Percentiles rank a stretch among this genome's conserved stretches.
phyloP scores from a whole-genome alignment of 2,797 vertebrate species.

The Steatocranus sp. region DNA sequence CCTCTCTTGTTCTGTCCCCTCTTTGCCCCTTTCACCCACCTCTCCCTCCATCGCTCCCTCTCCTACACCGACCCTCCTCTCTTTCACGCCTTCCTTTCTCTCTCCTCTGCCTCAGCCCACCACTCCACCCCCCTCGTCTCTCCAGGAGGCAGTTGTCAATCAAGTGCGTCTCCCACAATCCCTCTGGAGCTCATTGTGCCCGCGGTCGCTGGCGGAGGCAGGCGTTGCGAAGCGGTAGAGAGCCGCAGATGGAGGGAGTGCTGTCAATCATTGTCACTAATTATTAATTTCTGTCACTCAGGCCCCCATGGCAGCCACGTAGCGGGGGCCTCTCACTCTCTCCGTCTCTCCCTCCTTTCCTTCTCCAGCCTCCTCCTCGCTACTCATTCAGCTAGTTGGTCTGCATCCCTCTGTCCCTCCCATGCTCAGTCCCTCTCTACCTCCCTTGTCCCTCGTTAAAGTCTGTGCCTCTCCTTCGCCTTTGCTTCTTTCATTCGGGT shows the following conservation, averaged over 20 bases:
- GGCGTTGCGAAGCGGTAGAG: slow-evolving; percentile 88
- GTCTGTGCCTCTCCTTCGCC: slow-evolving; percentile 42
- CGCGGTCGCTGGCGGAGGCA: slow-evolving; percentile 88
- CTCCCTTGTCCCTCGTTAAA: slow-evolving; percentile 64
- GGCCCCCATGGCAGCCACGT: slow-evolving; percentile 86
- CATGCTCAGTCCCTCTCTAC: slow-evolving; percentile 37
- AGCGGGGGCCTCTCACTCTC: slow-evolving; percentile 59
- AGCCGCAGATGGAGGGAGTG: slow-evolving; percentile 90
- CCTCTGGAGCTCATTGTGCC: slow-evolving; percentile 95
- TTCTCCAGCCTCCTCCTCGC: slow-evolving; percentile 25
- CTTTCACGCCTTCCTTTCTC: slow-evolving; percentile 45
- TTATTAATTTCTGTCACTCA: slow-evolving; percentile 99
- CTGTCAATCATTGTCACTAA: slow-evolving; percentile 99
- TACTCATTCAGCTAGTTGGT: slow-evolving; percentile 26
- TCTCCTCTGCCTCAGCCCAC: slow-evolving; percentile 41
- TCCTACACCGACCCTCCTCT: slow-evolving; percentile 36
- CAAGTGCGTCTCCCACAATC: slow-evolving; percentile 84
- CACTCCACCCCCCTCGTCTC: slow-evolving; percentile 77
- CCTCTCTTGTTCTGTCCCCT: slow-evolving; percentile 21
- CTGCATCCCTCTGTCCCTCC: slow-evolving; percentile 42
- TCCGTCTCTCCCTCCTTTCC: slow-evolving; percentile 31
- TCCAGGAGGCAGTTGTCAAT: slow-evolving; percentile 99
- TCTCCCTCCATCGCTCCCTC: slow-evolving; percentile 45
- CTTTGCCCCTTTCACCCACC: slow-evolving; percentile 52
- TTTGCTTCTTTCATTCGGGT: slow-evolving; percentile 40